Base-by-base conservation (phyloP, 2,113 vertebrate species). In the Capreolus pygargus region DNA sequence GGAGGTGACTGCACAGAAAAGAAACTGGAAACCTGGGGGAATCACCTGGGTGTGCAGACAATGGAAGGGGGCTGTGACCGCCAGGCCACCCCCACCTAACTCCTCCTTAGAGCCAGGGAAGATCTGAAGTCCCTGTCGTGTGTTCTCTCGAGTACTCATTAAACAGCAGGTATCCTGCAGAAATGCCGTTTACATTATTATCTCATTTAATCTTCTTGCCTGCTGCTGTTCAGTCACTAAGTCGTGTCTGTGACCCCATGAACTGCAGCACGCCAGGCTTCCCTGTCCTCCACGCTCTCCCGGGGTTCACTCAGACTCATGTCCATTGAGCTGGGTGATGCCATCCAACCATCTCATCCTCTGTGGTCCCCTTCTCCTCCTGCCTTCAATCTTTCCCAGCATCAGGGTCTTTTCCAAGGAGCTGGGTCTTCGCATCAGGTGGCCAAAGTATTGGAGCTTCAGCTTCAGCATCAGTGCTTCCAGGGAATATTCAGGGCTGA, bases 61-160 rank as follows among this genome's bases (percentile, higher is more conserved):
- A 86, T 79, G 43, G 21, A 9, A 47, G 21, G 12, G 15, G 19
- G 5, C 4, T 3, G 57, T 55, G 67, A 9, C 36, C 21, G 27
- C 14, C n/a, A 30, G 33, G 3, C 57, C 27, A 4, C 16, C 36
- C 23, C n/a, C 39, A n/a, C 52, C 78, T 33, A 7, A 1, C 43
- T 3, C 7, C 23, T 33, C 30, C 74, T 67, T 7, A 36, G 50
- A 64, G 39, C 19, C 28, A 7, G 28, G 39, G 7, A 30, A 55
- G 36, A 45, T 2, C 1, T 0, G 8, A 19, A 0, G 6, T 17
- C 36, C 36, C 58, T 39, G 33, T 8, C n/a, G 47, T 47, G 47
- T 54, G 16, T 6, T 28, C 39, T 7, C 5, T 39, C 4, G 12
- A 54, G 12, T 1, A 2, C 30, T 85, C 74, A 36, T 12, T 61